A percentile compares a stretch with the other conserved stretches of the same genome.
Evolutionary conservation across 2,888 invertebrate species (phyloP).

Genomic region (Acronicta psi): DNA sequence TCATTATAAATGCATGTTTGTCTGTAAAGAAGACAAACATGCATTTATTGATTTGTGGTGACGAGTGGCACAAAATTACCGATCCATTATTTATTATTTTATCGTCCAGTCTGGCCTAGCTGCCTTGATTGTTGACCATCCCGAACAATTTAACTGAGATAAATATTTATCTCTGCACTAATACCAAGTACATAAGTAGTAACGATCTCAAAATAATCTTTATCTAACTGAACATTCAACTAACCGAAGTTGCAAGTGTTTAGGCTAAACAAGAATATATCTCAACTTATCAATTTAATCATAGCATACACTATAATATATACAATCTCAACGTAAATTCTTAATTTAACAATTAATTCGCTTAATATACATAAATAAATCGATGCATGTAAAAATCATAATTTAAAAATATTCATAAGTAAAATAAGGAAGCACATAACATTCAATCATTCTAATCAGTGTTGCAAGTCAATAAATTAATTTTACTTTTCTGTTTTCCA

Average conservation of each 20-base stretch:
- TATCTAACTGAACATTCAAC: conserved; percentile 33
- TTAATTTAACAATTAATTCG: conserved; percentile 53
- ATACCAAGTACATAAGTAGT: conserved; percentile 34
- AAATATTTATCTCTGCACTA: conserved; percentile 50
- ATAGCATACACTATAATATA: conserved; percentile 56
- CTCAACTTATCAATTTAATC: conserved; percentile 52
- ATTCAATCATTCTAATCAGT: conserved; percentile 47
- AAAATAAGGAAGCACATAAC: conserved; percentile 67
- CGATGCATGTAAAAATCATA: conserved; percentile 58
- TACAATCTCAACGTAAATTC: conserved; percentile 61
- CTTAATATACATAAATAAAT: conserved; percentile 62
- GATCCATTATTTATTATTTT: no score
- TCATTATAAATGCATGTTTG: no score
- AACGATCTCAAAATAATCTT: conserved; percentile 25
- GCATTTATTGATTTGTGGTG: no score
- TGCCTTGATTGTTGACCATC: neutral
- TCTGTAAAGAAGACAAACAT: no score
- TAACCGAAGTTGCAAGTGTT: conserved; percentile 39
- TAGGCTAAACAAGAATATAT: conserved; percentile 37
- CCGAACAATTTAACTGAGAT: no score
- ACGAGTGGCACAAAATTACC: no score
- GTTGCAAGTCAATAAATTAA: conserved; percentile 52
- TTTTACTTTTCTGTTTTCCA: conserved; percentile 26
- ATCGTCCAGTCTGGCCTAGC: neutral
- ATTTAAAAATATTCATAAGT: conserved; percentile 54